Evolutionary conservation across 2,888 invertebrate genomes (phyloP).

Genomic region (Xestoiulus laeticollis): DNA sequence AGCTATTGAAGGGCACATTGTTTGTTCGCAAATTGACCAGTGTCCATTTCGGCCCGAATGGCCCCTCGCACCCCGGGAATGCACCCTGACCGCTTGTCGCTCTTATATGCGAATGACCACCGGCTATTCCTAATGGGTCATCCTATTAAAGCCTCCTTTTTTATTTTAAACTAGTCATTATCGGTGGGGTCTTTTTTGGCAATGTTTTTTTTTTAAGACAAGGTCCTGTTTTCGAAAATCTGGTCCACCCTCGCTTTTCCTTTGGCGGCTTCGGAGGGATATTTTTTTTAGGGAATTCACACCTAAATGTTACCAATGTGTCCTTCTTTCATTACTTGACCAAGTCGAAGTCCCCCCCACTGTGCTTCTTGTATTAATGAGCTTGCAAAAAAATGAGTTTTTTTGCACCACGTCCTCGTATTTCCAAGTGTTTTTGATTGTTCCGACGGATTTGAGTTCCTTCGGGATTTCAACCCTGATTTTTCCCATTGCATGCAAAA

Average conservation of each 20-base stretch:
- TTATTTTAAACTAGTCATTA: constrained; percentile 32
- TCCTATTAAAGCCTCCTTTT: neutral
- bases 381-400: neutral
- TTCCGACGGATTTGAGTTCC: neutral
- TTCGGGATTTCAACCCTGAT: neutral
- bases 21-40: constrained; percentile 41
- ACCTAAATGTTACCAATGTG: neutral
- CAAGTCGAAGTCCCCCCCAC: neutral
- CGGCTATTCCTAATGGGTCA: constrained; percentile 16
- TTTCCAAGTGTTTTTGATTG: neutral
- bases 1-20: neutral
- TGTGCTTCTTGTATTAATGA: constrained; percentile 30
- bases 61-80: neutral
- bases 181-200: constrained; percentile 17
- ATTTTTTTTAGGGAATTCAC: neutral
- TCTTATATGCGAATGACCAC: neutral
- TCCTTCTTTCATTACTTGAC: neutral
- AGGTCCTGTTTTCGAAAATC: neutral
- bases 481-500: neutral
- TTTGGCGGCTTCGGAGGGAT: neutral
- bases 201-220: neutral
- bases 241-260: constrained; percentile 24
- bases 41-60: constrained; percentile 2
- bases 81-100: neutral
- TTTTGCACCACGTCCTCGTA: neutral